Base-by-base conservation (phyloP, 1,140 invertebrate species). In the Aethina tumida region DNA sequence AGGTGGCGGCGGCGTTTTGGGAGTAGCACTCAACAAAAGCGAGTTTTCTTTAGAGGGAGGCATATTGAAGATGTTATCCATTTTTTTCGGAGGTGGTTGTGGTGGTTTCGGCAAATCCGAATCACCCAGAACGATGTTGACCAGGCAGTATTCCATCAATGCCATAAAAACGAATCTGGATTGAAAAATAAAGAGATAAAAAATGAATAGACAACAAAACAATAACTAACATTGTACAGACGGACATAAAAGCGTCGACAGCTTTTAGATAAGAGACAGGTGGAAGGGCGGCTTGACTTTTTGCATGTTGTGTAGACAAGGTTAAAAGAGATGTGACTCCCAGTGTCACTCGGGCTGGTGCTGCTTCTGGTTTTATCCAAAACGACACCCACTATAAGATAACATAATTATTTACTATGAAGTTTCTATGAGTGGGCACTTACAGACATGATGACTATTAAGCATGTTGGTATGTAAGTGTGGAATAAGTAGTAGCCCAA, bases 341-440 rank as follows among this genome's bases (percentile, higher is more conserved):
- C 0, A 95, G 66, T 0, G 89, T 93, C 0, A 95, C 89, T 8
- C 90, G 68, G 1, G 84, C 85, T 4, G 86, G 86, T 1, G 84
- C 86, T 0, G 84, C 85, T 63, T 90, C 85, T 0, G 85, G 85
- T 58, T 88, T 87, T 44, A 93, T 92, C 88, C 88, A 93, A 61
- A 93, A 93, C 0, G 87, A 91, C 2, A 92, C 84, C 87, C 87
- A 92, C 76, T 79, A 49, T n/a, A 14, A 62, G 63, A 35, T 33
- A 45, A 33, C n/a, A n/a, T n/a, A n/a, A n/a, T n/a, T n/a, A n/a
- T n/a, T 39, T 14, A 7, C 13, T 5, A 13, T 8, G 8, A 9
- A 12, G 8, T 8, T 12, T 30, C 26, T 26, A 27, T 6, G 26
- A 39, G 37, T 16, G 36, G 12, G 36, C n/a, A 70, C 77, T 77